phyloP scores from a whole-genome alignment of 2,113 vertebrate genomes.

The Speoplatyrhinus poulsoni region DNA sequence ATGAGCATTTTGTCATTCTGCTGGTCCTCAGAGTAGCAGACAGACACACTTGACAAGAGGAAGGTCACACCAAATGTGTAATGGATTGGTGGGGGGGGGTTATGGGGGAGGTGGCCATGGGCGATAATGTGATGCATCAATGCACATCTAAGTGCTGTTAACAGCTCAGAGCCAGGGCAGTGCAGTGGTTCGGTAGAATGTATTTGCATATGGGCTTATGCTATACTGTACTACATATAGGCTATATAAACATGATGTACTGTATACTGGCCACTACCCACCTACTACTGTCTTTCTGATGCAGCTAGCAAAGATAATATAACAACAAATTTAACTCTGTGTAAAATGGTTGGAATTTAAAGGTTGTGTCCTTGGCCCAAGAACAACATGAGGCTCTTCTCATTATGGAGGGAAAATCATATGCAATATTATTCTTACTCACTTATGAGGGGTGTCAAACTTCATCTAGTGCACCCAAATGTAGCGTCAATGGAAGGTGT shows the following conservation, averaged over 20 bases:
- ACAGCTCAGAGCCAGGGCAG: slow-evolving; percentile 10
- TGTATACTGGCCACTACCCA: background rate
- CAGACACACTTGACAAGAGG: too few species aligned
- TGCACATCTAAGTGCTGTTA: background rate
- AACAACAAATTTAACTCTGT: background rate
- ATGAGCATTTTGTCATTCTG: too few species aligned
- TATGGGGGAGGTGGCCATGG: background rate
- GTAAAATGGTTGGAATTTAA: slow-evolving; percentile 7
- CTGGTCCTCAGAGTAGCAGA: too few species aligned
- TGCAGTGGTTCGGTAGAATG: slow-evolving; percentile 13
- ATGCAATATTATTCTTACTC: slow-evolving; percentile 46
- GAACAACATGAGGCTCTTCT: slow-evolving; percentile 8
- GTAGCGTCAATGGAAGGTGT: slow-evolving; percentile 21
- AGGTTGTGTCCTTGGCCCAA: slow-evolving; percentile 16
- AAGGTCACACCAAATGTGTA: slow-evolving; percentile 14
- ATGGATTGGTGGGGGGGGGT: background rate
- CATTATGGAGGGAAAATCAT: slow-evolving; percentile 42
- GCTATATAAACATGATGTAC: too few species aligned
- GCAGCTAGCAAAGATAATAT: background rate
- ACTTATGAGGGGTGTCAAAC: slow-evolving; percentile 56
- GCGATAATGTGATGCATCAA: slow-evolving; percentile 4
- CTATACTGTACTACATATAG: too few species aligned
- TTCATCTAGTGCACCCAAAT: slow-evolving; percentile 32
- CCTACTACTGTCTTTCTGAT: slow-evolving; percentile 20
- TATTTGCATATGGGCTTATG: background rate